These are phyloP conservation scores for Lagodon rhomboides DNA, from an alignment of 2,797 vertebrate genomes.

Conservation along the genomic window DNA sequence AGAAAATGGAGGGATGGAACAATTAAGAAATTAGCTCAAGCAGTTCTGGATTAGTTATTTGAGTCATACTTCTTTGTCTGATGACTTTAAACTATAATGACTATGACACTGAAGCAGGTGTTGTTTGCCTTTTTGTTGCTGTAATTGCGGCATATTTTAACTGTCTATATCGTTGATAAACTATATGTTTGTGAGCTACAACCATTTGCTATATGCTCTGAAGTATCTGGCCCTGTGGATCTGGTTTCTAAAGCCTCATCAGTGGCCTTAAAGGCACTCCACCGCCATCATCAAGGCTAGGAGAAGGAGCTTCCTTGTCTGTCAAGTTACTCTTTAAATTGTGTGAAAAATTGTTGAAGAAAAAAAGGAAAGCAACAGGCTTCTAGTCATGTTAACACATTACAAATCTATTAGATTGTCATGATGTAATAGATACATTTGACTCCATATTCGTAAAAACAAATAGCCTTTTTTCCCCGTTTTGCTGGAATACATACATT, in stretches of 20 bases:
- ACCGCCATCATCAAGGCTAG: background rate
- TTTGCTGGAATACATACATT: too few relatives aligned
- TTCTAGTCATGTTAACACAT: too few relatives aligned
- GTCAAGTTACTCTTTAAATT: too few relatives aligned
- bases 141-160: background rate
- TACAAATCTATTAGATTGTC: too few relatives aligned
- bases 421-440: too few relatives aligned
- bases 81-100: background rate
- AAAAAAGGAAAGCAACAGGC: too few relatives aligned
- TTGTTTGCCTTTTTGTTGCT: background rate
- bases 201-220: background rate
- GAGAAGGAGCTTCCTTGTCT: too few relatives aligned
- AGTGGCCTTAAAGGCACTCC: background rate
- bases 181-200: background rate
- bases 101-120: background rate
- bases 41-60: background rate
- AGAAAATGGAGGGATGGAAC: background rate
- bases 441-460: too few relatives aligned
- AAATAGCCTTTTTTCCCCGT: too few relatives aligned
- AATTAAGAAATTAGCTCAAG: conserved; percentile 4
- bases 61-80: background rate
- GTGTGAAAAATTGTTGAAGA: too few relatives aligned
- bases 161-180: background rate
- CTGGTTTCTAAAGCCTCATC: background rate
- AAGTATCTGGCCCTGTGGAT: background rate